phyloP scores from a whole-genome alignment of 2,797 vertebrate species.

The Lepilemur ruficaudatus region DNA sequence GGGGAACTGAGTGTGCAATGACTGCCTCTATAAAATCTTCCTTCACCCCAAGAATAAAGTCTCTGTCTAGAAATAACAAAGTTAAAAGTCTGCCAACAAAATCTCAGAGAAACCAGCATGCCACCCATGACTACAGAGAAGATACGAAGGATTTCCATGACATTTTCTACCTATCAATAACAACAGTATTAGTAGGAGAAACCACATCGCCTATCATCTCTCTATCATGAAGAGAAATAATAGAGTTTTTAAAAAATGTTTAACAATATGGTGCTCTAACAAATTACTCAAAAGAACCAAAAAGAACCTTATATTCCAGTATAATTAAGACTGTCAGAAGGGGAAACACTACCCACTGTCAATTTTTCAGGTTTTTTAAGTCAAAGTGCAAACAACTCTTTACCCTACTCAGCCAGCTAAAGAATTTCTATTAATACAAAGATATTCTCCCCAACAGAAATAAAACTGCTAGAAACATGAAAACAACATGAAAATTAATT shows the following conservation, averaged over 20 bases:
- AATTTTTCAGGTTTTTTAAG: constrained; percentile 36
- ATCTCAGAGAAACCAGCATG: background rate
- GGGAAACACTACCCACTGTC: background rate
- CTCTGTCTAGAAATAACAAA: background rate
- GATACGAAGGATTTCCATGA: background rate
- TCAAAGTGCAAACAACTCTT: constrained; percentile 22
- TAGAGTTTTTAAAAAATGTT: background rate
- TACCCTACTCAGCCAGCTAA: background rate
- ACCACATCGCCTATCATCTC: background rate
- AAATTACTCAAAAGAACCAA: constrained; percentile 8
- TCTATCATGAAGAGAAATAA: constrained; percentile 7
- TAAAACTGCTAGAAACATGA: background rate
- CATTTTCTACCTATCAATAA: background rate
- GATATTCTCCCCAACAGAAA: background rate
- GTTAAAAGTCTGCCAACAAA: background rate
- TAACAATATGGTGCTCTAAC: background rate
- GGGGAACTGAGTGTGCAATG: background rate
- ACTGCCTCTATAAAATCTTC: background rate
- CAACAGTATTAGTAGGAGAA: background rate
- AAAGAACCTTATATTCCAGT: background rate
- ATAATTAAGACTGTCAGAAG: background rate
- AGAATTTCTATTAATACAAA: constrained; percentile 25
- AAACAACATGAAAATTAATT: constrained; percentile 32
- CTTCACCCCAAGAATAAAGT: background rate
- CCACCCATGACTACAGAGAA: background rate